Evolutionary conservation across 2,113 vertebrate species (phyloP).

Genomic region (Oriolus oriolus): DNA sequence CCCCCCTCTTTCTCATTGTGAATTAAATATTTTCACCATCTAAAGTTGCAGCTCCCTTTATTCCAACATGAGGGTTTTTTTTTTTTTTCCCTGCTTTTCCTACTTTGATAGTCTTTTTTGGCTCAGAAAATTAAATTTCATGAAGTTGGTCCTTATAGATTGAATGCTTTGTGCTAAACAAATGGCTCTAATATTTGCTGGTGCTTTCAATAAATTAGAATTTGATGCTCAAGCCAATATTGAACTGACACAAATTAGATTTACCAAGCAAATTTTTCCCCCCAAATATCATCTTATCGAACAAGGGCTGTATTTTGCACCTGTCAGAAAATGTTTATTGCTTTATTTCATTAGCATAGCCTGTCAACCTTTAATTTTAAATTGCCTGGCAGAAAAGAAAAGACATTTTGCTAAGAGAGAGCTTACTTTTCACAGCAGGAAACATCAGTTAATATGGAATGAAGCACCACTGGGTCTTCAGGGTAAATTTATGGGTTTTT

Average conservation of each 20-base stretch:
- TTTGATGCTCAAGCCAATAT: slow-evolving; percentile 33
- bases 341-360: slow-evolving; percentile 62
- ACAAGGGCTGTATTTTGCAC: slow-evolving; percentile 25
- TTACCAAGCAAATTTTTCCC: slow-evolving; percentile 34
- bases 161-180: slow-evolving; percentile 47
- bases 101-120: background rate
- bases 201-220: slow-evolving; percentile 60
- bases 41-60: background rate
- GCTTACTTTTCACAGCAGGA: background rate
- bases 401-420: background rate
- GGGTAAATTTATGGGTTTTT: background rate
- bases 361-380: slow-evolving; percentile 49
- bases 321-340: slow-evolving; percentile 47
- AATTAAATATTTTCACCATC: background rate
- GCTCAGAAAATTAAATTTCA: slow-evolving; percentile 57
- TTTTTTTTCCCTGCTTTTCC: background rate
- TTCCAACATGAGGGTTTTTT: background rate
- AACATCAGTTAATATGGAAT: background rate
- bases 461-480: background rate
- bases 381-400: slow-evolving; percentile 8
- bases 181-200: slow-evolving; percentile 20
- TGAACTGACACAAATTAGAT: slow-evolving; percentile 59
- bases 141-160: slow-evolving; percentile 46
- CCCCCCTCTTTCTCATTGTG: fast-evolving
- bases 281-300: slow-evolving; percentile 37